Percentiles rank a stretch among this genome's conserved stretches.
Conservation (phyloP, 1,140 invertebrate genomes). For the Stenopsyche tienmushanensis region DNA sequence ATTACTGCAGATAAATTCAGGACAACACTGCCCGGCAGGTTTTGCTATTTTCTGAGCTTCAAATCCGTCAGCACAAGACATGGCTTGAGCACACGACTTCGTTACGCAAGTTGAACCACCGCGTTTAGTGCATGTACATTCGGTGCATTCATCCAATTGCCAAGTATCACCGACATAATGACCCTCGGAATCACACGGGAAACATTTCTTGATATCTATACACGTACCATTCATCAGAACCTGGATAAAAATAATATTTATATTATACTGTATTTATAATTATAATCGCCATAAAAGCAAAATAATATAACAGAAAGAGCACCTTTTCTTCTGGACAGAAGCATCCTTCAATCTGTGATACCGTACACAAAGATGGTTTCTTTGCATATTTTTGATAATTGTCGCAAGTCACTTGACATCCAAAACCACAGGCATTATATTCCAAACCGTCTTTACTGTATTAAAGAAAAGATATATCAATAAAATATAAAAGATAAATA, state of each 20-base stretch:
- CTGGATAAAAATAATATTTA: conserved; percentile 42
- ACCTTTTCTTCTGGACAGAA: conserved; percentile 75
- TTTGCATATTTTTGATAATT: conserved; percentile 54
- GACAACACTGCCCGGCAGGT: conserved; percentile 66
- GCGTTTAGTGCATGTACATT: conserved; percentile 66
- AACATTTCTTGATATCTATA: conserved; percentile 60
- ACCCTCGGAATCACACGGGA: conserved; percentile 66
- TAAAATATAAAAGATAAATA: no score
- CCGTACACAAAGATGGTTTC: conserved; percentile 55
- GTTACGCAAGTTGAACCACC: conserved; percentile 57
- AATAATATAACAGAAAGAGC: conserved; percentile 45
- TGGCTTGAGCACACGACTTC: conserved; percentile 60
- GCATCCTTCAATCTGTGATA: conserved; percentile 70
- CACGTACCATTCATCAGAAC: conserved; percentile 63
- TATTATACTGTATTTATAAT: background rate
- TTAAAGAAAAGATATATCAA: background rate
- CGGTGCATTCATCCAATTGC: conserved; percentile 69
- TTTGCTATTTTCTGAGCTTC: conserved; percentile 55
- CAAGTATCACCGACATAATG: conserved; percentile 64
- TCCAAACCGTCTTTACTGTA: conserved; percentile 60
- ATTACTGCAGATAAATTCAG: conserved; percentile 67
- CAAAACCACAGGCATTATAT: conserved; percentile 66
- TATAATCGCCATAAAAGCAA: conserved; percentile 11
- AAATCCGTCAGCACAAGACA: conserved; percentile 60
- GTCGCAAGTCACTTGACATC: conserved; percentile 73